These are phyloP conservation scores for Napeogenes sylphis DNA, from an alignment of 2,888 invertebrate species.

Conservation along the genomic window DNA sequence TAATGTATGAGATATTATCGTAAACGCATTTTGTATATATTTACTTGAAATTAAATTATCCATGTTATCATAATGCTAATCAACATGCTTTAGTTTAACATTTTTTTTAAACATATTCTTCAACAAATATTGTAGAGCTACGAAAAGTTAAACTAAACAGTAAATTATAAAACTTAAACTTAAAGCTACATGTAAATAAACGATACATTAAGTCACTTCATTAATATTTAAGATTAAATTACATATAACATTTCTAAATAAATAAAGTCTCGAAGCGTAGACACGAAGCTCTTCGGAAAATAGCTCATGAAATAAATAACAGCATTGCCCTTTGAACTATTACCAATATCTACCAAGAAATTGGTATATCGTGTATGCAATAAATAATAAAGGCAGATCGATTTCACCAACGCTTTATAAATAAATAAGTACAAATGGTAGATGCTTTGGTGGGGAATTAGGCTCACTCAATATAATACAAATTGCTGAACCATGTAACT, in stretches of 20 bases:
- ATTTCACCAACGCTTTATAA: slow-evolving; percentile 34
- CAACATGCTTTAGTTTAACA: too few relatives aligned
- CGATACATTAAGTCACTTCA: slow-evolving; percentile 12
- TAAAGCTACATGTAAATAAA: background rate
- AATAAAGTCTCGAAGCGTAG: slow-evolving; percentile 26
- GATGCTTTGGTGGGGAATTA: slow-evolving; percentile 29
- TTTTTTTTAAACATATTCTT: too few relatives aligned
- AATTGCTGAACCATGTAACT: slow-evolving; percentile 31
- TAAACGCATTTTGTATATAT: too few relatives aligned
- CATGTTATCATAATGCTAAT: too few relatives aligned
- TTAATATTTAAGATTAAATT: slow-evolving; percentile 21
- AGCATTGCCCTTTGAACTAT: slow-evolving; percentile 36
- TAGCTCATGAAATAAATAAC: slow-evolving; percentile 36
- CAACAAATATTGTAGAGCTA: background rate
- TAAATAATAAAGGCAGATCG: slow-evolving; percentile 37
- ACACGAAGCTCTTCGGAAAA: slow-evolving; percentile 26
- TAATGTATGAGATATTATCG: slow-evolving; percentile 9
- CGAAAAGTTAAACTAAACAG: background rate
- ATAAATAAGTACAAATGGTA: slow-evolving; percentile 35
- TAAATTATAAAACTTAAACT: background rate
- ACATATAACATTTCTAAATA: slow-evolving; percentile 27
- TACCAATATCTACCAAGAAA: slow-evolving; percentile 36
- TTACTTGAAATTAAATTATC: too few relatives aligned
- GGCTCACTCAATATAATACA: slow-evolving; percentile 28
- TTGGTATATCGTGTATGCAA: slow-evolving; percentile 36